Evolutionary conservation across 1,140 invertebrate genomes (phyloP).

Genomic region (Brachionus asplanchnoidis): DNA sequence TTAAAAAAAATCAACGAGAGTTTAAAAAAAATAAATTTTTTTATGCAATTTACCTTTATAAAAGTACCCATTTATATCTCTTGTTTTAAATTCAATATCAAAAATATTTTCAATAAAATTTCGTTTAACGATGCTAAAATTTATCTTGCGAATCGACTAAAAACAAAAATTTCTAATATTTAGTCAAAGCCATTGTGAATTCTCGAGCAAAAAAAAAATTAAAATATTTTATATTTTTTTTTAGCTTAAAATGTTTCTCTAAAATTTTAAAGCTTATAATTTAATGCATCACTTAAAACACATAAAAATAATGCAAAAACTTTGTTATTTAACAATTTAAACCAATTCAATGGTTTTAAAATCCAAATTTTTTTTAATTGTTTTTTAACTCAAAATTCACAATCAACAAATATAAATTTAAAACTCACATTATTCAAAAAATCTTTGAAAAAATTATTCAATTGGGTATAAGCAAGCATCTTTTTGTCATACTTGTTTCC

Average conservation of each 20-base stretch:
- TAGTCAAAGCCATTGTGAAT: not conserved
- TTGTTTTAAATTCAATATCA: slow-evolving; percentile 69
- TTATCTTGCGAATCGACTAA: not conserved
- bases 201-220: too few relatives aligned
- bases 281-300: too few relatives aligned
- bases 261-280: too few relatives aligned
- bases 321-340: too few relatives aligned
- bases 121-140: slow-evolving; percentile 61
- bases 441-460: slow-evolving; percentile 72
- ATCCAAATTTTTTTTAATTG: too few relatives aligned
- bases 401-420: slow-evolving; percentile 39
- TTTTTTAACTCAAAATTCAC: too few relatives aligned
- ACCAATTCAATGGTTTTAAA: too few relatives aligned
- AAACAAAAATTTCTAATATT: not conserved
- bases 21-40: not conserved
- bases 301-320: too few relatives aligned
- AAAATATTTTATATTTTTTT: too few relatives aligned
- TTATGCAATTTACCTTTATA: slow-evolving; percentile 65
- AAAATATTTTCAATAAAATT: slow-evolving; percentile 69
- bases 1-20: not conserved
- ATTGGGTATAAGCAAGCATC: slow-evolving; percentile 60
- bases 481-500: slow-evolving; percentile 45
- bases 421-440: slow-evolving; percentile 71
- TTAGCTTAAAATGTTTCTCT: too few relatives aligned
- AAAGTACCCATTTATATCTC: slow-evolving; percentile 68